phyloP scores from a whole-genome alignment of 2,888 invertebrate genomes.

The Dendrolimus houi region DNA sequence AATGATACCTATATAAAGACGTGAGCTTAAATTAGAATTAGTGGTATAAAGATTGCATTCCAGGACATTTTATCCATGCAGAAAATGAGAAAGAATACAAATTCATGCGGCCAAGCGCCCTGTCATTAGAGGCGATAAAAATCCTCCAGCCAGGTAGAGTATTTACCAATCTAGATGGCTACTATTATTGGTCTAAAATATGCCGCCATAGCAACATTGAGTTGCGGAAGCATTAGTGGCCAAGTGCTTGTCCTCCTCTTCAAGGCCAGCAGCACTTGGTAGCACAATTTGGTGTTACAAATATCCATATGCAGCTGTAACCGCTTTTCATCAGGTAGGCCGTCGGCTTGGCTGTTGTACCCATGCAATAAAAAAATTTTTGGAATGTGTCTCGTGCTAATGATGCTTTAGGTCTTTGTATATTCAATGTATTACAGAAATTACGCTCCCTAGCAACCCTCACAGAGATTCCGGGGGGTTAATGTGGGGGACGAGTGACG shows the following conservation, averaged over 20 bases:
- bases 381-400: no score
- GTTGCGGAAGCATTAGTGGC: neutral
- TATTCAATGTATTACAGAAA: no score
- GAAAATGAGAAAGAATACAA: neutral
- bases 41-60: no score
- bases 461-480: no score
- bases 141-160: neutral
- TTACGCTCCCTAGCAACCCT: no score
- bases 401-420: no score
- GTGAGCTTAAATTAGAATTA: no score
- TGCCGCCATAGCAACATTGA: neutral
- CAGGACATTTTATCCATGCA: no score
- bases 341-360: neutral
- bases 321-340: neutral
- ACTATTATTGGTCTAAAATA: neutral
- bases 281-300: neutral
- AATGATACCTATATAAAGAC: no score
- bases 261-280: neutral
- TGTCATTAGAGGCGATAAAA: neutral
- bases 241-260: neutral
- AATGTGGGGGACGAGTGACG: no score
- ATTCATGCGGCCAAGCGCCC: neutral
- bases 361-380: neutral
- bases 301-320: neutral
- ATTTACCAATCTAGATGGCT: neutral